Evolutionary conservation across 2,113 vertebrate species (phyloP).

Genomic region (Bolborhynchus lineola): DNA sequence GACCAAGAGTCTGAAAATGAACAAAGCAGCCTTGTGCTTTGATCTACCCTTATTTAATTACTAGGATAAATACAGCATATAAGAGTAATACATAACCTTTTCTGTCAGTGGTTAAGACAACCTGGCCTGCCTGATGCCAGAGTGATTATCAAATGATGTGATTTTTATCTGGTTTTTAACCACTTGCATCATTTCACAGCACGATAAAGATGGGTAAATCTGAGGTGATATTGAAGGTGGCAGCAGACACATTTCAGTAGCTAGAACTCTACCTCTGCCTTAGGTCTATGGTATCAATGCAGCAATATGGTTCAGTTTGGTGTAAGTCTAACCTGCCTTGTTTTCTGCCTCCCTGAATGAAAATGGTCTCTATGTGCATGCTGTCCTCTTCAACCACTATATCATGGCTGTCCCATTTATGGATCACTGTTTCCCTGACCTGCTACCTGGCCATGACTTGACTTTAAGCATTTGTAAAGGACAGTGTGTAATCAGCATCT

Average conservation of each 20-base stretch:
- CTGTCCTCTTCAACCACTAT: not conserved
- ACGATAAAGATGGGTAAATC: not conserved
- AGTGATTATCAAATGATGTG: not conserved
- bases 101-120: not conserved
- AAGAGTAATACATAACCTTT: not conserved
- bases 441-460: not conserved
- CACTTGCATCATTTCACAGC: not conserved
- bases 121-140: not conserved
- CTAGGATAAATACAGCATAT: rapidly evolving
- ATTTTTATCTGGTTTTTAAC: not conserved
- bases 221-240: not conserved
- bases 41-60: not conserved
- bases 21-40: not conserved
- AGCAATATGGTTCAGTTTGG: not conserved
- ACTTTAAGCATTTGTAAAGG: not conserved
- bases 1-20: not conserved
- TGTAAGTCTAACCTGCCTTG: not conserved
- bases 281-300: not conserved
- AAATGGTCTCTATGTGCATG: not conserved
- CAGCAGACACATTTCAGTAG: not conserved
- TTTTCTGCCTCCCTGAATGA: not conserved
- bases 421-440: not conserved
- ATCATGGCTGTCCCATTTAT: not conserved
- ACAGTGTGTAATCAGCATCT: not conserved
- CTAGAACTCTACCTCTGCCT: not conserved